Percentiles rank a stretch among this genome's conserved stretches.
phyloP scores from a whole-genome alignment of 37 sponge, comb jelly and placozoan species.

The Crambe crambe region DNA sequence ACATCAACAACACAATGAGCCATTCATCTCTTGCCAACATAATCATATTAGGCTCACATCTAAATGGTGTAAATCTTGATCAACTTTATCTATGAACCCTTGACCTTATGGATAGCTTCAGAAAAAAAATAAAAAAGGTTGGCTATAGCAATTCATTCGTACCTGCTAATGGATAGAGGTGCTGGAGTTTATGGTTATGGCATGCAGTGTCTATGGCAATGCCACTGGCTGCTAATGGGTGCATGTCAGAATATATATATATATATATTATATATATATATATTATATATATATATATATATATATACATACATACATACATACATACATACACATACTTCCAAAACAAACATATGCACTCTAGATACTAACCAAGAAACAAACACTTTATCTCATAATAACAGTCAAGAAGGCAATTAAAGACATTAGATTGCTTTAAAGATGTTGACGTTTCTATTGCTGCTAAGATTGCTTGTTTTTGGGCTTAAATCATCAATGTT shows the following conservation, averaged over 20 bases:
- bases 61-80: background rate
- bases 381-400: background rate
- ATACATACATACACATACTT: no score
- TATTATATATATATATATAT: no score
- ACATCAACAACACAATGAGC: conserved; percentile 2
- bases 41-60: background rate
- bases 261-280: no score
- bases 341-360: background rate
- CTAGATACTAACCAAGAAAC: background rate
- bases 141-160: no score
- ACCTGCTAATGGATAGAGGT: background rate
- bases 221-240: background rate
- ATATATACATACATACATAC: no score
- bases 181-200: background rate
- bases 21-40: conserved; percentile 8
- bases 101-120: no score
- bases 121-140: no score
- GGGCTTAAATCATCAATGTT: background rate
- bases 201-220: background rate
- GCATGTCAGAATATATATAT: background rate
- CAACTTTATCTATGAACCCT: no score
- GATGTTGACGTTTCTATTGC: background rate
- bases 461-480: background rate
- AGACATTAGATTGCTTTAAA: conserved; percentile 4
- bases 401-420: conserved; percentile 3